Conservation (phyloP, 92 coral and sea anemone species). For the Galaxea fascicularis region DNA sequence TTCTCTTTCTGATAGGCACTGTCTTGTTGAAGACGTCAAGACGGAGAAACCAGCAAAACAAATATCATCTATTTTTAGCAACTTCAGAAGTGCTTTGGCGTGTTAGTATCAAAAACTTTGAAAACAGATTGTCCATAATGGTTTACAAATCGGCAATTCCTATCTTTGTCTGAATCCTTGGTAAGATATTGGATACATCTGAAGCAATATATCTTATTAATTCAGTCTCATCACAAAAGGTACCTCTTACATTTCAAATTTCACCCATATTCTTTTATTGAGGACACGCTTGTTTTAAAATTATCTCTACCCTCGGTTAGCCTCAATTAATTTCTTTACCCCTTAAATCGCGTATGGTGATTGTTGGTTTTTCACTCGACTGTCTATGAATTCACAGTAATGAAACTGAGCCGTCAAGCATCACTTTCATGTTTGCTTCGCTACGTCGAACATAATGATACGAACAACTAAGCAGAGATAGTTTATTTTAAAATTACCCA, state of each 20-base stretch:
- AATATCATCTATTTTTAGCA: background rate
- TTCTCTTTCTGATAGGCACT: background rate
- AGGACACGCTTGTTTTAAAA: no score
- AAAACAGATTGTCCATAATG: background rate
- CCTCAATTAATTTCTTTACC: no score
- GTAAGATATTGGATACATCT: background rate
- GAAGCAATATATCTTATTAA: conserved; percentile 7
- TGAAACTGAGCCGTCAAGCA: no score
- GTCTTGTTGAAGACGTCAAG: background rate
- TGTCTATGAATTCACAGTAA: no score
- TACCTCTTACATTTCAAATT: background rate
- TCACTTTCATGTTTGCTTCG: no score
- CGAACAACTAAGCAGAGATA: no score
- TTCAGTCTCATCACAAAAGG: background rate
- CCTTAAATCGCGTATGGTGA: no score
- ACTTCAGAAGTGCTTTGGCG: conserved; percentile 1
- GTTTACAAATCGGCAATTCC: conserved; percentile 2
- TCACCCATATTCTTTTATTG: conserved; percentile 2
- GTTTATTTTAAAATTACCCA: background rate
- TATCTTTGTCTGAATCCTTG: conserved; percentile 14
- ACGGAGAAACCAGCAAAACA: no score
- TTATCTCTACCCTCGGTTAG: no score
- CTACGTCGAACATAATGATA: no score
- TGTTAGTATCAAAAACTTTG: background rate
- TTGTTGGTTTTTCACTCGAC: no score